A percentile compares a stretch with the other conserved stretches of the same genome.
phyloP scores from a whole-genome alignment of 2,797 vertebrate genomes.

The Limosa lapponica region DNA sequence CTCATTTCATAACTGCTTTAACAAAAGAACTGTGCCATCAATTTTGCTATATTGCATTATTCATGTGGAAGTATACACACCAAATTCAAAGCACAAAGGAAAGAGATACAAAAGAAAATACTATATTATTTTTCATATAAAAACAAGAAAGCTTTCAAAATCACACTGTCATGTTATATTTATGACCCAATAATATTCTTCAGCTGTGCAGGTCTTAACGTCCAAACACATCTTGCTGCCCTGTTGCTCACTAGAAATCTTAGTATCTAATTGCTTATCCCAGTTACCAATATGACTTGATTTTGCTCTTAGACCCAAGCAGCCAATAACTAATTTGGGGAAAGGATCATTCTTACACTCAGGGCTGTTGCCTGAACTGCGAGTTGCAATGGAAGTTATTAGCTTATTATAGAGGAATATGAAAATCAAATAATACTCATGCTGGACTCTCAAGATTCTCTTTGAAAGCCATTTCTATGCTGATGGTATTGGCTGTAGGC shows the following conservation, averaged over 20 bases:
- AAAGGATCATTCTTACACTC: background rate
- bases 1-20: conserved; percentile 70
- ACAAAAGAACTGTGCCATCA: conserved; percentile 67
- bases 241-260: background rate
- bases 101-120: background rate
- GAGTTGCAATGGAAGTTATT: background rate
- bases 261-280: background rate
- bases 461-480: background rate
- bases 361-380: background rate
- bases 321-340: background rate
- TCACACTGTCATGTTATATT: background rate
- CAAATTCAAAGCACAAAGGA: conserved; percentile 31
- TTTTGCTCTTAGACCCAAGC: background rate
- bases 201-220: background rate
- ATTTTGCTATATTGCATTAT: conserved; percentile 70
- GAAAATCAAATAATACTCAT: background rate
- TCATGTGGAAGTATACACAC: conserved; percentile 42
- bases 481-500: background rate
- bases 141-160: conserved; percentile 27
- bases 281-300: background rate
- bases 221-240: background rate
- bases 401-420: background rate
- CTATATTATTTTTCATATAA: conserved; percentile 20
- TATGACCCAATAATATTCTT: conserved; percentile 3
- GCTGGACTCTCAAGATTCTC: background rate